Percentiles rank a stretch among this genome's conserved stretches.
Conservation (phyloP, 2,888 invertebrate species). For the Apodemia mormo region DNA sequence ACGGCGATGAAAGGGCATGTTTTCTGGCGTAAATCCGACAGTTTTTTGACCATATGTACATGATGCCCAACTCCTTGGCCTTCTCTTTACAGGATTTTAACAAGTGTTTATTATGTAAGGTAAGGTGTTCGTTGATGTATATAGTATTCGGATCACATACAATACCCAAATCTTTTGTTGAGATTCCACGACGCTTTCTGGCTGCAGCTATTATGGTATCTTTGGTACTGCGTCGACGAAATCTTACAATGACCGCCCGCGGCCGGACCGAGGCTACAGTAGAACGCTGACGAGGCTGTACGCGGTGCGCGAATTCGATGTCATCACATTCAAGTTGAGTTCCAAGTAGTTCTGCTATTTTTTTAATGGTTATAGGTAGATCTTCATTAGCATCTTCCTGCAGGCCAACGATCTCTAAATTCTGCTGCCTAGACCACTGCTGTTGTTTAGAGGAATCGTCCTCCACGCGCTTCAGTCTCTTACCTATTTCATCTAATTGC, state of each 20-base stretch:
- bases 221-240: constrained; percentile 18
- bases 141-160: constrained; percentile 18
- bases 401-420: too few relatives aligned
- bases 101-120: neutral
- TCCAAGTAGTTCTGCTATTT: neutral
- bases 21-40: neutral
- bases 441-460: too few relatives aligned
- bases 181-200: too few relatives aligned
- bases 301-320: neutral
- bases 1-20: neutral
- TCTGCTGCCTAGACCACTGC: too few relatives aligned
- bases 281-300: neutral
- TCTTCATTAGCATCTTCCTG: too few relatives aligned
- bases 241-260: neutral
- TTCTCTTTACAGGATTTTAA: neutral
- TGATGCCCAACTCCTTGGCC: neutral
- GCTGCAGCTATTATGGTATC: constrained; percentile 20
- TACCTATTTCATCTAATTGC: too few relatives aligned
- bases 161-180: constrained; percentile 16
- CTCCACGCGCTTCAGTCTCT: too few relatives aligned
- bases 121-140: constrained; percentile 18
- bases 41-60: constrained; percentile 21
- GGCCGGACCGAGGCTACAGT: neutral
- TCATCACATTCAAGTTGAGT: neutral
- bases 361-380: too few relatives aligned